Evolutionary conservation across 1,140 invertebrate species (phyloP).

Genomic region (Lasaia peninsularis): DNA sequence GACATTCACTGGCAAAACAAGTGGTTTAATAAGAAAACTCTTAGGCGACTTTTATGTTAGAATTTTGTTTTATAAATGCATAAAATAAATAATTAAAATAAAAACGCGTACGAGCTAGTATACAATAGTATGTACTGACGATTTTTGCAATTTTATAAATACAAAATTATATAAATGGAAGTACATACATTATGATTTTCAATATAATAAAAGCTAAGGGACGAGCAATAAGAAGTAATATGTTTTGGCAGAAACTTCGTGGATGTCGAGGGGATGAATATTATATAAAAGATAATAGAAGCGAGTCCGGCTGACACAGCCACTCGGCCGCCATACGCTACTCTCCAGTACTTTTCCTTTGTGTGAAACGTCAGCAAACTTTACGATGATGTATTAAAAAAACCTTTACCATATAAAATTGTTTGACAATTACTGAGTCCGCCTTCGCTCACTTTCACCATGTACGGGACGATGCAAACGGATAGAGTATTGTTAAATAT

Average conservation of each 20-base stretch:
- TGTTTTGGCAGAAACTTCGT: constrained; percentile 12
- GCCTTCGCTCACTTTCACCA: neutral
- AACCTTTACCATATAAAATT: constrained; percentile 1
- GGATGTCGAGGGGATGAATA: constrained; percentile 8
- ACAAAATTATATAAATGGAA: neutral
- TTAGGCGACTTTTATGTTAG: too few species aligned
- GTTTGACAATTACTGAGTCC: neutral
- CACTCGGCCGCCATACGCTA: neutral
- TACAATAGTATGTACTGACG: too few species aligned
- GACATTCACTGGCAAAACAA: too few species aligned
- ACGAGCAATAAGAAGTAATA: constrained; percentile 9
- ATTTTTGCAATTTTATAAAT: too few species aligned
- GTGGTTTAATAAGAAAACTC: too few species aligned
- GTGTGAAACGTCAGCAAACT: constrained; percentile 3
- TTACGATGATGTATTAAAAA: constrained; percentile 9
- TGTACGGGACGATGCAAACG: neutral
- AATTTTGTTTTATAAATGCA: too few species aligned
- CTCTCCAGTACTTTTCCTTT: neutral
- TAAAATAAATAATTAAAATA: too few species aligned
- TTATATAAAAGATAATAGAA: constrained; percentile 13
- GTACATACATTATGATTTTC: neutral
- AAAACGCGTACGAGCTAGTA: too few species aligned
- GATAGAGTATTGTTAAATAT: too few species aligned
- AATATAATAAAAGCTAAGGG: constrained; percentile 3
- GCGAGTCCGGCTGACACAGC: constrained; percentile 1